phyloP scores from a whole-genome alignment of 2,113 vertebrate species.

The Ptilorrhoa leucosticta region DNA sequence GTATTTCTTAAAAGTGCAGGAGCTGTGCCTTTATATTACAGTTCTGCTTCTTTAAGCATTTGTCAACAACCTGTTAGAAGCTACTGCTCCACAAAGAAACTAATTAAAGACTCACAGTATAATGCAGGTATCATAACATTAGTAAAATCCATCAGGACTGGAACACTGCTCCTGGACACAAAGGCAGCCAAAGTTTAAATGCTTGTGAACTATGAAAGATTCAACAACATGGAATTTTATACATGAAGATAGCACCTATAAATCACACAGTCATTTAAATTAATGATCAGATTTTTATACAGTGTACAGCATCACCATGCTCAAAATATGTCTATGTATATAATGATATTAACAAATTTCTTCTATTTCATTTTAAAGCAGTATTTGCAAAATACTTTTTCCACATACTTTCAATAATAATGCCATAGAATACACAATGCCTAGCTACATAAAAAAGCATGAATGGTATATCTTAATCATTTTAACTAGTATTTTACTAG shows the following conservation, averaged over 20 bases:
- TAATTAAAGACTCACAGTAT: accelerated
- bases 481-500: slow-evolving; percentile 9
- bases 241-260: not conserved
- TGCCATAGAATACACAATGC: not conserved
- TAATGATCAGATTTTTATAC: not conserved
- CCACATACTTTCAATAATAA: not conserved
- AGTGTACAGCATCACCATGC: not conserved
- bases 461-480: not conserved
- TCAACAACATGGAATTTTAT: not conserved
- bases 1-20: not conserved
- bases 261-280: not conserved
- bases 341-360: not conserved
- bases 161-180: not conserved
- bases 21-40: not conserved
- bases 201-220: not conserved
- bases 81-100: not conserved
- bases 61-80: not conserved
- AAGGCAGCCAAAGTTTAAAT: not conserved
- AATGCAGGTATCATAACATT: not conserved
- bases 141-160: not conserved
- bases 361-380: not conserved
- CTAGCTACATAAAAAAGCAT: not conserved
- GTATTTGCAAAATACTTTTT: not conserved
- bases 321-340: not conserved
- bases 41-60: not conserved